Base-by-base conservation (phyloP, 1,140 invertebrate species). In the Amyelois transitella region DNA sequence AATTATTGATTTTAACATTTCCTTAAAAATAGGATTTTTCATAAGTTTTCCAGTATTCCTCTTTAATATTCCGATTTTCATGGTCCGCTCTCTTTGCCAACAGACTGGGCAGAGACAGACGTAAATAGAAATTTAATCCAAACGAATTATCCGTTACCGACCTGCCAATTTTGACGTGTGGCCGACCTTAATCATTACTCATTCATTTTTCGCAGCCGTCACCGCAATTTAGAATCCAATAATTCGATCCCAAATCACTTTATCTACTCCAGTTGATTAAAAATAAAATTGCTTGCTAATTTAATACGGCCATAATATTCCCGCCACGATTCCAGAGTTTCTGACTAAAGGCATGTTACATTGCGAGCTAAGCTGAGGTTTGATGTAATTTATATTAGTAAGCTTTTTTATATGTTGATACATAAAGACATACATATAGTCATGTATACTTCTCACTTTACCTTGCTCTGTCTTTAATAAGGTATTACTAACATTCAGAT, bases 261-360 rank as follows among this genome's bases (percentile, higher is more conserved):
- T 14, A 28, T 25, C 49, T 60, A 60, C 58, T 60, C 43, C 43
- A 48, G 47, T 60, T 60, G 58, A 60, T 60, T 60, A 60, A 60
- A 60, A 61, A 61, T 56, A 51, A 55, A 61, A 57, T 56, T 57
- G 51, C 47, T 18, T 45, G 51, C 24, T 61, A 61, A 61, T 61
- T 61, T 53, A 69, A 74, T 81, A 68, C 55, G 60, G 43, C 32
- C 59, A 63, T 66, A 63, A 71, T 72, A 78, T 78, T 77, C 66
- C 57, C 51, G 64, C 62, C 60, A 55, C 55, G 65, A 66, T 28
- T 38, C 32, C 32, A 32, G 25, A 32, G n/a, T n/a, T 47, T 55
- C 45, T 54, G 43, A 52, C 56, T 72, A 76, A 73, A 70, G 55
- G 58, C 56, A 51, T 25, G 56, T 14, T 14, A 38, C 32, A 38